phyloP scores from a whole-genome alignment of 2,888 invertebrate species.

The Lasioglossum calceatum region DNA sequence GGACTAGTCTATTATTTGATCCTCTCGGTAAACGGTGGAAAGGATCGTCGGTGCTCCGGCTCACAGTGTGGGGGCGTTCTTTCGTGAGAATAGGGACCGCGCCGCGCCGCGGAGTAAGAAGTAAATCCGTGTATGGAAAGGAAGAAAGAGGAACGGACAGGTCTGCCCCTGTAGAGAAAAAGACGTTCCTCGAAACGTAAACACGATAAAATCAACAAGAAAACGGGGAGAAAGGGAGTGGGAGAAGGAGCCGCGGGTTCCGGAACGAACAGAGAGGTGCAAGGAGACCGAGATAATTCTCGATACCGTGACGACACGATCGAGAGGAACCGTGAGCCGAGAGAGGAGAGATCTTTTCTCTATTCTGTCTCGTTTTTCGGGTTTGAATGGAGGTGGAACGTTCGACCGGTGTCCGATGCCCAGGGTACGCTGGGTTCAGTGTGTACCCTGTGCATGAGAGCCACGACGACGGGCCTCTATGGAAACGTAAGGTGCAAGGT shows the following conservation, averaged over 20 bases:
- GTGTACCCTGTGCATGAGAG: slow-evolving; percentile 38
- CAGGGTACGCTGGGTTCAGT: slow-evolving; percentile 4
- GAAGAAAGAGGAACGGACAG: slow-evolving; percentile 29
- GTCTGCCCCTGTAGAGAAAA: slow-evolving; percentile 39
- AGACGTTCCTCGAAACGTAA: slow-evolving; percentile 74
- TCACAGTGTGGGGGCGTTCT: slow-evolving; percentile 50
- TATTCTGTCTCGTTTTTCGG: slow-evolving; percentile 49
- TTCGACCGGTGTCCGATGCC: slow-evolving; percentile 54
- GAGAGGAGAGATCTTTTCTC: slow-evolving; percentile 47
- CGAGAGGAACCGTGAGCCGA: slow-evolving; percentile 36
- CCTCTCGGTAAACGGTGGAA: slow-evolving; percentile 51
- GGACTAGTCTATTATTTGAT: slow-evolving; percentile 63
- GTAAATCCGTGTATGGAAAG: slow-evolving; percentile 56
- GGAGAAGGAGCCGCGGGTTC: slow-evolving; percentile 28
- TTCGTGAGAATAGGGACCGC: slow-evolving; percentile 50
- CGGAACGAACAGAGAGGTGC: slow-evolving; percentile 21
- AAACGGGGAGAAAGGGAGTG: slow-evolving; percentile 6
- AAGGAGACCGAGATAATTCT: slow-evolving; percentile 74
- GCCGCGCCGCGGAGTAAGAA: slow-evolving; percentile 39
- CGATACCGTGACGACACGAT: slow-evolving; percentile 72
- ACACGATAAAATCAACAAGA: slow-evolving; percentile 82
- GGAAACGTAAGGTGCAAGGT: slow-evolving; percentile 81
- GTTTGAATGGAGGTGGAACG: slow-evolving; percentile 65
- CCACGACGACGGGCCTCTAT: slow-evolving; percentile 45
- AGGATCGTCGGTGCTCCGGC: slow-evolving; percentile 33